Conservation (phyloP, 2,888 invertebrate species). For the Torymus auratus region DNA sequence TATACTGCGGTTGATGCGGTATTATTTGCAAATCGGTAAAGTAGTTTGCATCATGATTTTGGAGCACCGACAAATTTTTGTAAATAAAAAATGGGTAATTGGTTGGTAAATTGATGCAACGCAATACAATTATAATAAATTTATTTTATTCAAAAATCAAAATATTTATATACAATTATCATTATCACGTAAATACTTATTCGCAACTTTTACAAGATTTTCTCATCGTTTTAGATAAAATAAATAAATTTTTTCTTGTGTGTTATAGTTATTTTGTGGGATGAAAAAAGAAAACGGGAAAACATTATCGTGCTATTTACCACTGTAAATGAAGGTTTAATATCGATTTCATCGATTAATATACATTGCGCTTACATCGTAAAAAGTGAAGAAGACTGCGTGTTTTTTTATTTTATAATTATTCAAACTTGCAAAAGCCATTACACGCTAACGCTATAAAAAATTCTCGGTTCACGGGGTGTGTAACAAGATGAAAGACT, state of each 20-base stretch:
- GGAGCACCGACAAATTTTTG: no score
- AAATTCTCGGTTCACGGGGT: slow-evolving; percentile 17
- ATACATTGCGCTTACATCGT: neutral
- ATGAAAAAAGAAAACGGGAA: neutral
- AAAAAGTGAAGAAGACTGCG: slow-evolving; percentile 12
- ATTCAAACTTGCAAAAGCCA: slow-evolving; percentile 26
- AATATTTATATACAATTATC: slow-evolving; percentile 4
- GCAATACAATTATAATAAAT: slow-evolving; percentile 1
- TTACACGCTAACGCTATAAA: slow-evolving; percentile 13
- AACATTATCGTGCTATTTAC: no score
- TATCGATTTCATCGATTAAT: neutral
- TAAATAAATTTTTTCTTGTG: slow-evolving; percentile 31
- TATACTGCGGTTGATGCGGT: no score
- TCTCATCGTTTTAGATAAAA: slow-evolving; percentile 9
- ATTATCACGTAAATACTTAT: slow-evolving; percentile 28
- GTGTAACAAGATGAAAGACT: slow-evolving; percentile 21
- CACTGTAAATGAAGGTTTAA: neutral
- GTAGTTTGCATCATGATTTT: neutral
- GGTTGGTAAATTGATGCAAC: no score
- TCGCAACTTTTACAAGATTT: slow-evolving; percentile 13
- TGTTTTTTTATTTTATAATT: slow-evolving; percentile 2
- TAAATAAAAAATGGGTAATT: no score
- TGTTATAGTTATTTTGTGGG: slow-evolving; percentile 5
- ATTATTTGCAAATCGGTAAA: neutral
- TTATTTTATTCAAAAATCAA: slow-evolving; percentile 31